phyloP scores from a whole-genome alignment of 2,113 vertebrate genomes.

The Nothobranchius kuhntae region DNA sequence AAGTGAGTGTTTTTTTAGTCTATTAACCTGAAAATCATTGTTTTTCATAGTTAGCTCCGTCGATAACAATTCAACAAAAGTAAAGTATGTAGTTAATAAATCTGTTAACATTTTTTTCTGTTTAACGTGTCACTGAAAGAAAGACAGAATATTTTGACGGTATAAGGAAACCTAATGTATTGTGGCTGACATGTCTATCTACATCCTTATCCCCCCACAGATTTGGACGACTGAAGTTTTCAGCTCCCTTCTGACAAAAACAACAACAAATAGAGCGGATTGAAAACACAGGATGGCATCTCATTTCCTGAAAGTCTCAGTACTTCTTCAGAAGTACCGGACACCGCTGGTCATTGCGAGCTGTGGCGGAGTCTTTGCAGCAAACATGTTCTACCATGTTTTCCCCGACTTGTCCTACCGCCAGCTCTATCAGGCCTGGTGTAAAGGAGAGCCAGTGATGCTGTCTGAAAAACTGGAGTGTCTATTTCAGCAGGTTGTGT shows the following conservation, averaged over 20 bases:
- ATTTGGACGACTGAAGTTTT: conserved; percentile 24
- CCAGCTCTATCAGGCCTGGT: conserved; percentile 88
- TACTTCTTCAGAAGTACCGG: conserved; percentile 83
- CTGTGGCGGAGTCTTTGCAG: conserved; percentile 84
- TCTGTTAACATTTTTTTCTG: too few relatives aligned
- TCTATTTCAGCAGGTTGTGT: conserved; percentile 78
- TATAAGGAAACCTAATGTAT: too few relatives aligned
- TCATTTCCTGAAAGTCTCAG: conserved; percentile 72
- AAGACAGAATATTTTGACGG: too few relatives aligned
- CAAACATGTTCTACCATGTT: conserved; percentile 84
- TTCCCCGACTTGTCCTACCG: conserved; percentile 82
- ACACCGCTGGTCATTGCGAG: conserved; percentile 79
- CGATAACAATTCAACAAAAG: too few relatives aligned
- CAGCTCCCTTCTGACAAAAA: not conserved
- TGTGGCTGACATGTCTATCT: too few relatives aligned
- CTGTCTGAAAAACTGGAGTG: conserved; percentile 74
- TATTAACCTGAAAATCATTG: too few relatives aligned
- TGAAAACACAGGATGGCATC: conserved; percentile 75
- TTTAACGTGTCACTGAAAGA: too few relatives aligned
- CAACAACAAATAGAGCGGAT: not conserved
- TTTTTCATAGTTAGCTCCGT: too few relatives aligned
- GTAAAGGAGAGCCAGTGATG: conserved; percentile 77
- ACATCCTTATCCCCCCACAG: conserved; percentile 28
- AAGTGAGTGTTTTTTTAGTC: too few relatives aligned
- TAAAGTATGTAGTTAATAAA: too few relatives aligned